Evolutionary conservation across 2,888 invertebrate genomes (phyloP).

Genomic region (Stramonita haemastoma): DNA sequence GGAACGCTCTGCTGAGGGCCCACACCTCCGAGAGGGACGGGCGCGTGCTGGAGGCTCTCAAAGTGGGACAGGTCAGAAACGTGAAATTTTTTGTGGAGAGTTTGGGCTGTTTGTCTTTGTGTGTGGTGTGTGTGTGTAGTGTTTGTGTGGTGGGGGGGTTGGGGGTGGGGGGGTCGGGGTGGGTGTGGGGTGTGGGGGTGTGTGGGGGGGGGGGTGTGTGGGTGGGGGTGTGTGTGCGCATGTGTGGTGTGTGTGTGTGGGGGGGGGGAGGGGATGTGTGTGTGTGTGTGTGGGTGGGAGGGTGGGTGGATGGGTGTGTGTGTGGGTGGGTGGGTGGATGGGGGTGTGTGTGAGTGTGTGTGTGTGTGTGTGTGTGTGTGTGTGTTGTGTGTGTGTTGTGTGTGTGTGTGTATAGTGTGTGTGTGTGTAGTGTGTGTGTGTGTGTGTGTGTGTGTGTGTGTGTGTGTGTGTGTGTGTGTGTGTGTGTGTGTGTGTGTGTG

Average conservation of each 20-base stretch:
- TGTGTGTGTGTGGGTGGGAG: background rate
- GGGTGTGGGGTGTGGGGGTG: no score
- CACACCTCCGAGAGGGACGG: conserved; percentile 72
- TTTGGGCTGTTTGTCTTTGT: background rate
- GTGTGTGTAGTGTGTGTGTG: background rate
- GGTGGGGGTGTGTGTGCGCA: background rate
- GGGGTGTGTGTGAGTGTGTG: no score
- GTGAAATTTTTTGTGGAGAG: no score
- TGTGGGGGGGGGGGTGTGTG: no score
- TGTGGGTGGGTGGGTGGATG: no score
- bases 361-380: no score
- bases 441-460: no score
- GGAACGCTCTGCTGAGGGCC: conserved; percentile 71
- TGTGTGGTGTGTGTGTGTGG: background rate
- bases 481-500: background rate
- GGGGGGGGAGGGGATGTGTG: no score
- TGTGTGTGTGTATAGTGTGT: background rate
- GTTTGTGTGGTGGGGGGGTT: no score
- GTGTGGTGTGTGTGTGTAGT: background rate
- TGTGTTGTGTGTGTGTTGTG: background rate
- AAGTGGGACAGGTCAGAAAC: conserved; percentile 73
- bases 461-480: background rate
- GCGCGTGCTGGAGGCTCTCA: conserved; percentile 74
- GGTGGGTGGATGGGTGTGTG: background rate
- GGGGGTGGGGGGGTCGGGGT: no score